These are phyloP conservation scores for Salminus brasiliensis DNA, from an alignment of 2,113 vertebrate genomes.

Conservation along the genomic window DNA sequence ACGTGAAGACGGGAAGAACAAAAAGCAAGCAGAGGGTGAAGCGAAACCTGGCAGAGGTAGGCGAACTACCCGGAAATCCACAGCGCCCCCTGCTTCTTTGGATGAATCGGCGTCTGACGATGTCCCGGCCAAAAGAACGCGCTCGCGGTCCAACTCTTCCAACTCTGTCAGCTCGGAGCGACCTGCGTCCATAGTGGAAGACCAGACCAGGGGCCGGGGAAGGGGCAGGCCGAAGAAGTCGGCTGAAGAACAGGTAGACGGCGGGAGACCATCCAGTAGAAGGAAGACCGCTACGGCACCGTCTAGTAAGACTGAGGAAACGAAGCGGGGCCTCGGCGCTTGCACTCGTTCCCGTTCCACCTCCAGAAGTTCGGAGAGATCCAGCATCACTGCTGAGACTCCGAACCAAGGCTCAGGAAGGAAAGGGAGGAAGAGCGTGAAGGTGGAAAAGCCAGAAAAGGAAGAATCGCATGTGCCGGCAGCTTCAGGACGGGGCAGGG, in stretches of 20 bases:
- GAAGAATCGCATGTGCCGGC: neutral
- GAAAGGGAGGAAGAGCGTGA: slow-evolving; percentile 51
- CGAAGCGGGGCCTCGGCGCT: slow-evolving; percentile 54
- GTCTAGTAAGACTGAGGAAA: neutral
- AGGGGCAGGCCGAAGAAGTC: slow-evolving; percentile 5
- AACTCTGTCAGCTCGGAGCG: slow-evolving; percentile 59
- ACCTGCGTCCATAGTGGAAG: slow-evolving; percentile 52
- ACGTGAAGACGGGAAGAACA: slow-evolving; percentile 8
- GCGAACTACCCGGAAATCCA: slow-evolving; percentile 40
- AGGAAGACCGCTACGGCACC: slow-evolving; percentile 9
- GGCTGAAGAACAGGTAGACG: neutral
- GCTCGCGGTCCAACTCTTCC: slow-evolving; percentile 54
- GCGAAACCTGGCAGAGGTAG: slow-evolving; percentile 38
- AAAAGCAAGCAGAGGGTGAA: slow-evolving; percentile 19
- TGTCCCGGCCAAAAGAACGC: slow-evolving; percentile 23
- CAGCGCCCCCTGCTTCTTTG: slow-evolving; percentile 1
- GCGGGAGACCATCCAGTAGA: neutral
- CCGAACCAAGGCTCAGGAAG: slow-evolving; percentile 50
- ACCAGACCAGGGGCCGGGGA: slow-evolving; percentile 38
- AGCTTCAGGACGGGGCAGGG: slow-evolving; percentile 7
- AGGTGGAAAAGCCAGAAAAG: neutral
- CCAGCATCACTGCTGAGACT: slow-evolving; percentile 42
- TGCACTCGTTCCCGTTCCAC: slow-evolving; percentile 65
- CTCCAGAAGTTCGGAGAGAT: slow-evolving; percentile 72
- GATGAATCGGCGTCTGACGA: slow-evolving; percentile 14